Percentiles rank a stretch among this genome's conserved stretches.
These are phyloP conservation scores for Phalacrocorax carbo DNA, from an alignment of 2,113 vertebrate genomes.

Conservation along the genomic window DNA sequence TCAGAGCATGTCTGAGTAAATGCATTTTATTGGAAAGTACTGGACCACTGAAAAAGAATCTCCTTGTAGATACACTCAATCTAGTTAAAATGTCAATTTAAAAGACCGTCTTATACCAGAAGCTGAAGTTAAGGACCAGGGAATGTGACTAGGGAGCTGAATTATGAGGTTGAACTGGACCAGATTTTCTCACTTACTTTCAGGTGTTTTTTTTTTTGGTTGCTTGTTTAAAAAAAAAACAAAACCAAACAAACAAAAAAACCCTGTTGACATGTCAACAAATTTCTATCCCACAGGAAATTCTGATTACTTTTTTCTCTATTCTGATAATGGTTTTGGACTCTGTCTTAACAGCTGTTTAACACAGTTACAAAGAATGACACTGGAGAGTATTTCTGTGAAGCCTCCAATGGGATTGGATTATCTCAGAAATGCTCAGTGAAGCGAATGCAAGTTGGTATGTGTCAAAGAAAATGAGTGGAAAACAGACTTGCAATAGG, in stretches of 20 bases:
- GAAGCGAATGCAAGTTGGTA: slow-evolving; percentile 84
- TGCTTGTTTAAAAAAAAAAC: background rate
- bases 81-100: background rate
- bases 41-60: background rate
- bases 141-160: background rate
- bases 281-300: background rate
- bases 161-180: background rate
- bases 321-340: slow-evolving; percentile 12
- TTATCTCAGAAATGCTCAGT: slow-evolving; percentile 82
- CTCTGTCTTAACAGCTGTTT: slow-evolving; percentile 79
- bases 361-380: slow-evolving; percentile 85
- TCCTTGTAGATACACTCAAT: background rate
- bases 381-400: slow-evolving; percentile 88
- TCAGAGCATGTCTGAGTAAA: background rate
- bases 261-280: background rate
- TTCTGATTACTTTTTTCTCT: background rate
- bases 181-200: background rate
- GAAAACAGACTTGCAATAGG: background rate
- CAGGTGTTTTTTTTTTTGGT: background rate
- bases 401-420: slow-evolving; percentile 87
- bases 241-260: background rate
- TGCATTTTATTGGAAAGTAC: background rate
- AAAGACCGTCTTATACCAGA: background rate
- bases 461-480: slow-evolving; percentile 41
- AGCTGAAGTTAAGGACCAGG: background rate